phyloP scores from a whole-genome alignment of 2,888 invertebrate species.

The Chymomyza amoena region DNA sequence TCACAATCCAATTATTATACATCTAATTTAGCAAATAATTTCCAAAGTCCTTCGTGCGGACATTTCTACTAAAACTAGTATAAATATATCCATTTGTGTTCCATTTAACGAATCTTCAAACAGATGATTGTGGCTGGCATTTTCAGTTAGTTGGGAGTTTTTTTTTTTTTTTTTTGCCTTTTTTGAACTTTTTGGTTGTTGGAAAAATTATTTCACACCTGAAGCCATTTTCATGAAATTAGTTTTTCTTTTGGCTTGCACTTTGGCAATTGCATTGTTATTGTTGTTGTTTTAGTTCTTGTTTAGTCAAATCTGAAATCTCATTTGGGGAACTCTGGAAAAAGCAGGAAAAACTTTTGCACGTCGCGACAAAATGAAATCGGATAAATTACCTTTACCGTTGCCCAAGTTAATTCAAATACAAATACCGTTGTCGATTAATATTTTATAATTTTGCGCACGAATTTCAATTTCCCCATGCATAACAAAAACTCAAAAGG shows the following conservation, averaged over 20 bases:
- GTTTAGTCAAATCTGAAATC: conserved; percentile 37
- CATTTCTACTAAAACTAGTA: neutral
- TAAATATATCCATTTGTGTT: neutral
- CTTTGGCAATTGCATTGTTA: conserved; percentile 15
- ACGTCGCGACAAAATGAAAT: conserved; percentile 53
- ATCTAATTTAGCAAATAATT: neutral
- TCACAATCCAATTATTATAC: neutral
- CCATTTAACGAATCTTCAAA: conserved; percentile 52
- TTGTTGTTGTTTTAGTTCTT: conserved; percentile 1
- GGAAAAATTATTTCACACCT: conserved; percentile 68
- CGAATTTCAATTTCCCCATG: conserved; percentile 60
- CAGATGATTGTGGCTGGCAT: neutral
- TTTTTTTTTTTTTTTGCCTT: conserved; percentile 1
- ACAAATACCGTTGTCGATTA: conserved; percentile 53
- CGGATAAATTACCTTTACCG: conserved; percentile 39
- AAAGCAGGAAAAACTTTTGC: conserved; percentile 36
- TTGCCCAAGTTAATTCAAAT: conserved; percentile 45
- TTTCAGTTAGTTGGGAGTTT: neutral
- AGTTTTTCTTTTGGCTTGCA: conserved; percentile 58
- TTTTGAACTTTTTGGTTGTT: neutral
- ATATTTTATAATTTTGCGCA: conserved; percentile 67
- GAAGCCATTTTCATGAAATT: conserved; percentile 67
- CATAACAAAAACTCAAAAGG: neutral
- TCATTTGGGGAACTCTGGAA: conserved; percentile 33
- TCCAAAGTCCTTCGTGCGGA: too few relatives aligned